Conservation (phyloP, 2,888 invertebrate species). For the Thereva unica region DNA sequence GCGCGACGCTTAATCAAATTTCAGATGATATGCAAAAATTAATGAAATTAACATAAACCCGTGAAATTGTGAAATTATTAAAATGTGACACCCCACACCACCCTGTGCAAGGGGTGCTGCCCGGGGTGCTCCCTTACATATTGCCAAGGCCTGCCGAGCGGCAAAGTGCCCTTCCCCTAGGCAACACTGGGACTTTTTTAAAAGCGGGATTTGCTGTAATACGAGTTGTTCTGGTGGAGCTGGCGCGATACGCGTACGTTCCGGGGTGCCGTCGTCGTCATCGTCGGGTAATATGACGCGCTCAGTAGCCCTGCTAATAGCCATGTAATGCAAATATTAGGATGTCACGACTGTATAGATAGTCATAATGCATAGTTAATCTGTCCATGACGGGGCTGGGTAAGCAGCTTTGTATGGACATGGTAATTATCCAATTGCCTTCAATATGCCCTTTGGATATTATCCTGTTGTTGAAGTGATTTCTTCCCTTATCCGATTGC, state of each 20-base stretch:
- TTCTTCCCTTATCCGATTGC: too few relatives aligned
- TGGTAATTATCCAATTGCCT: not conserved
- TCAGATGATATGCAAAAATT: slow-evolving; percentile 38
- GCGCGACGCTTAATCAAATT: slow-evolving; percentile 38
- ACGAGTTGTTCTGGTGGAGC: slow-evolving; percentile 36
- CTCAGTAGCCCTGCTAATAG: slow-evolving; percentile 35
- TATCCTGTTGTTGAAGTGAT: too few relatives aligned
- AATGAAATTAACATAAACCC: slow-evolving; percentile 42
- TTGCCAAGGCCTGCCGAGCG: too few relatives aligned
- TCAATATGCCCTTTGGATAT: too few relatives aligned
- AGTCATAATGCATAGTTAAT: slow-evolving; percentile 26
- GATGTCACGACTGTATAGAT: slow-evolving; percentile 39
- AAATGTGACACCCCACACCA: slow-evolving; percentile 24
- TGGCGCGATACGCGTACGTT: slow-evolving; percentile 19
- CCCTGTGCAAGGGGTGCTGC: too few relatives aligned
- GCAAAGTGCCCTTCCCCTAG: slow-evolving; percentile 5
- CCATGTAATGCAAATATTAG: slow-evolving; percentile 42
- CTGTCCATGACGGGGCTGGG: not conserved
- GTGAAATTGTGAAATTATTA: slow-evolving; percentile 42
- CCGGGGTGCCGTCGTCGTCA: slow-evolving; percentile 1
- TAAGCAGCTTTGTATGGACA: not conserved
- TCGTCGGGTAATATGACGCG: slow-evolving; percentile 39
- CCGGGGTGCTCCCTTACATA: too few relatives aligned
- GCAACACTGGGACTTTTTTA: not conserved
- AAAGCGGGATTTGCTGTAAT: slow-evolving; percentile 35